phyloP scores from a whole-genome alignment of 2,888 invertebrate genomes.

The Drosophila limbata region DNA sequence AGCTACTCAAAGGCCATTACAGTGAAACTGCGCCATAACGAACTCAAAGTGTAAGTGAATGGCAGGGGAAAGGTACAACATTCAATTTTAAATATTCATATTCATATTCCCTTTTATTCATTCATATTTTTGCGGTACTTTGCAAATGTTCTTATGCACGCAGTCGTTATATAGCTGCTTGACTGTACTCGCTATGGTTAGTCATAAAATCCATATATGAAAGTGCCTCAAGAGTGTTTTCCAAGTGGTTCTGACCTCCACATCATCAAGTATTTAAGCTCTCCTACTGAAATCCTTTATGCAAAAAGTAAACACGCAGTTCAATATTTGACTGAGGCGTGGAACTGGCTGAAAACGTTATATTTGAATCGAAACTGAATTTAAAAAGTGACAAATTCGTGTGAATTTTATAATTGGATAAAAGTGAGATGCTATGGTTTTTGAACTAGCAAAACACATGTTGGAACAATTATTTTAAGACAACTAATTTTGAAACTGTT shows the following conservation, averaged over 20 bases:
- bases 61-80: background rate
- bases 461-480: too few relatives aligned
- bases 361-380: background rate
- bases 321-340: background rate
- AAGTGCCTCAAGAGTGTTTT: conserved; percentile 5
- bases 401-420: too few relatives aligned
- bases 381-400: background rate
- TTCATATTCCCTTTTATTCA: background rate
- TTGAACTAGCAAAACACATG: too few relatives aligned
- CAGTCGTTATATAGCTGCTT: background rate
- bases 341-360: background rate
- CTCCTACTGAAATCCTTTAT: background rate
- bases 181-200: conserved; percentile 6
- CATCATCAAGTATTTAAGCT: background rate
- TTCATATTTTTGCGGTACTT: background rate
- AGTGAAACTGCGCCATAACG: conserved; percentile 8
- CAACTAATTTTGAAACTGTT: too few relatives aligned
- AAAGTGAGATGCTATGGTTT: too few relatives aligned
- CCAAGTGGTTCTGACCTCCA: background rate
- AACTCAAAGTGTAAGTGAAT: background rate
- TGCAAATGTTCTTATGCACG: background rate
- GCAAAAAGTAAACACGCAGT: background rate
- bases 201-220: background rate
- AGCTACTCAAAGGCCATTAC: conserved; percentile 2
- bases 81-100: background rate